Base-by-base conservation (phyloP, 1,140 invertebrate species). In the Pseudachorutes palmiensis region DNA sequence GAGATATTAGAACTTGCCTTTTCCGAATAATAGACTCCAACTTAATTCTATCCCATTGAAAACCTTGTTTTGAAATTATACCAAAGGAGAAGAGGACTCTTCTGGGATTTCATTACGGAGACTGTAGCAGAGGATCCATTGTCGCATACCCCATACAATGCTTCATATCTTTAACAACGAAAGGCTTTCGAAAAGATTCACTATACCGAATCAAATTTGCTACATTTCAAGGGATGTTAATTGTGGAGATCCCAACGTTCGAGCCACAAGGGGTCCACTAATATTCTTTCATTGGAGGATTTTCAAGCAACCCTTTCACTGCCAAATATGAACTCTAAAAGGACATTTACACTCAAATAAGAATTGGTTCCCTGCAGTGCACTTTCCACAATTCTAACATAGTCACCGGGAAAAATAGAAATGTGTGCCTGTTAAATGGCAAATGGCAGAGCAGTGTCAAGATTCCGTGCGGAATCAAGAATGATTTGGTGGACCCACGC, bases 361-460 rank as follows among this genome's bases (percentile, higher is more conserved):
- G 14, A 55, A 19, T 22, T 55, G 51, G 51, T 14, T 55, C 24
- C 51, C 51, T 55, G 51, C 9, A 55, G 51, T 19, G 24, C 51
- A 55, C 51, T 55, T 55, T 55, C 51, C 51, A 41, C 36, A 41
- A 5, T n/a, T n/a, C n/a, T n/a, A n/a, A n/a, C n/a, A n/a, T n/a
- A n/a, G n/a, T n/a, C n/a, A n/a, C n/a, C n/a, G n/a, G n/a, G n/a
- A n/a, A n/a, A n/a, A n/a, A n/a, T n/a, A n/a, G n/a, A n/a, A n/a
- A n/a, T n/a, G n/a, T n/a, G n/a, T n/a, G n/a, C n/a, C n/a, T n/a
- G n/a, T n/a, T n/a, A n/a, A n/a, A n/a, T n/a, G n/a, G n/a, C n/a
- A n/a, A n/a, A n/a, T n/a, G n/a, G n/a, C n/a, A n/a, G n/a, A n/a
- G n/a, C n/a, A n/a, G n/a, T n/a, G n/a, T n/a, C n/a, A n/a, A n/a